Conservation (phyloP, 2,113 vertebrate genomes). For the Mirounga angustirostris region DNA sequence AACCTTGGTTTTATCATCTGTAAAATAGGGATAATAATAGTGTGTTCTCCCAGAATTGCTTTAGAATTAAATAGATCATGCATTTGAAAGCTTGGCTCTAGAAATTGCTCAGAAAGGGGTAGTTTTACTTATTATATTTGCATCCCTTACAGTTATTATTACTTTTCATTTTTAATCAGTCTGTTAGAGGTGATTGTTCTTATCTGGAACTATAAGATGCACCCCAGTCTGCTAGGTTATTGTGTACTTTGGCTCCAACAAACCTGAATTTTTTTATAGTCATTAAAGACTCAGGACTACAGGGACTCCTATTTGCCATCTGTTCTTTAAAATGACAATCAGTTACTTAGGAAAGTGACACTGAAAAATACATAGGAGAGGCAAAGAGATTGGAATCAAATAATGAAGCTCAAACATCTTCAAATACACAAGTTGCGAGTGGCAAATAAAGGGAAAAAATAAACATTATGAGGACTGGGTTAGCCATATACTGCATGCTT, state of each 20-base stretch:
- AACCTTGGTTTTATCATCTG: background rate
- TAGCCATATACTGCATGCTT: background rate
- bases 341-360: conserved; percentile 51
- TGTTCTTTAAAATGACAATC: conserved; percentile 64
- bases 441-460: conserved; percentile 28
- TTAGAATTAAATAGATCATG: background rate
- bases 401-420: conserved; percentile 36
- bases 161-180: conserved; percentile 30
- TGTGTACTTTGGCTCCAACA: conserved; percentile 15
- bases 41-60: background rate
- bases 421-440: conserved; percentile 11
- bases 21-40: background rate
- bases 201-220: conserved; percentile 38
- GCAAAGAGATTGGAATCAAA: conserved; percentile 51
- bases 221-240: conserved; percentile 13
- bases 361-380: conserved; percentile 64
- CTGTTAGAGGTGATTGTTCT: conserved; percentile 44
- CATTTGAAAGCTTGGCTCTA: background rate
- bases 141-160: background rate
- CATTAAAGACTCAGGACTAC: background rate
- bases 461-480: background rate
- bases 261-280: conserved; percentile 6
- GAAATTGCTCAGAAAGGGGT: background rate
- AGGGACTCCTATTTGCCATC: conserved; percentile 60
- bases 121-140: conserved; percentile 22